Base-by-base conservation (phyloP, 2,888 invertebrate genomes). In the Drymonia ruficornis region DNA sequence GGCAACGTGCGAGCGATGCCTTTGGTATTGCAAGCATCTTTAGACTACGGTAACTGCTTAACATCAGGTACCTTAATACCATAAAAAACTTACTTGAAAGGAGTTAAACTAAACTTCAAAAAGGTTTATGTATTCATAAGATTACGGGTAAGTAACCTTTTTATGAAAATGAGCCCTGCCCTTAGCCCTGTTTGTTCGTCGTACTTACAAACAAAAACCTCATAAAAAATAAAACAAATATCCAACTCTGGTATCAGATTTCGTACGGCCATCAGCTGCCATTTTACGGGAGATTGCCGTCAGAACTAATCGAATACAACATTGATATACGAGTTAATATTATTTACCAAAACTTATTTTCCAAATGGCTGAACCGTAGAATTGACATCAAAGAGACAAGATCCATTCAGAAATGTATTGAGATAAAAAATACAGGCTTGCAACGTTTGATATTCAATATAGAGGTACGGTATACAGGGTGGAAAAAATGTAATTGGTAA, bases 191-290 rank as follows among this genome's bases (percentile, higher is more conserved):
- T n/a, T 36, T n/a, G 36, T 36, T 36, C 31, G 11, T 36, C n/a
- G 6, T 36, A 0, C n/a, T 55, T 58, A 59, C 52, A 58, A 56
- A 49, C 50, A 52, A 55, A 45, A 36, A 50, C 61, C 56, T 53
- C 52, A 58, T 56, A 60, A 60, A 60, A 36, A n/a, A 40, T 40
- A 61, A 53, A 51, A 59, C 54, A 59, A 56, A 40, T 9, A 40
- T 38, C 13, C 5, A 15, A 52, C 48, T 45, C 55, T 59, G 47
- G 50, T 52, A 54, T 48, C 13, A 47, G 54, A 58, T 60, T 67
- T 56, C 40, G 23, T 55, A 49, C 9, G 16, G 45, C 55, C 49
- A 62, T 54, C 31, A 65, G 13, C 43, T 13, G 55, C 44, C 19
- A 48, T 46, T 62, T 65, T 53, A 62, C 49, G 15, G 40, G 12